Base-by-base conservation (phyloP, 2,797 vertebrate species). In the Sebastes steindachneri region DNA sequence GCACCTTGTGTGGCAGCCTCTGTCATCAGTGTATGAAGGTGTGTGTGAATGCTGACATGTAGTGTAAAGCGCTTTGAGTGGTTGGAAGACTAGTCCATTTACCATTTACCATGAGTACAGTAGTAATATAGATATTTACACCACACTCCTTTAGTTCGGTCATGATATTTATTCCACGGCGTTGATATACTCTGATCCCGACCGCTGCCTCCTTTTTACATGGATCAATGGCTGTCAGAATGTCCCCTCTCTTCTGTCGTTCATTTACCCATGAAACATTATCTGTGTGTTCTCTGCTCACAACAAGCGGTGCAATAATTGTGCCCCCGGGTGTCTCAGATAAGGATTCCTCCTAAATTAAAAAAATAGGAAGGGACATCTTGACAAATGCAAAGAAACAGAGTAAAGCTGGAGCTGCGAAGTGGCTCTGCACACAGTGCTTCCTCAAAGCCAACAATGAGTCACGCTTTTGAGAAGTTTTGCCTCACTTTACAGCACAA, bases 181-280 rank as follows among this genome's bases (percentile, higher is more conserved):
- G 8, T 51, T 58, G 77, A 76, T 37, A 29, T 2, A 21, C 45
- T 68, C 35, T 48, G 8, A 58, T 67, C 66, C 37, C 25, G 14
- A 17, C 51, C 26, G 59, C 55, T 17, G 26, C 59, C 11, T 66
- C 48, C 65, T 57, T 72, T 58, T 80, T 54, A 48, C 71, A 84
- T 9, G 37, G 76, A 91, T 89, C 85, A 84, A 57, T 84, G 80
- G 55, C 59, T 71, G 85, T 82, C 87, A 86, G 60, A 73, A 68
- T 17, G 67, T 64, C 72, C 71, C 69, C 82, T 68, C 73, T 79
- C 55, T 83, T 68, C 71, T 80, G 73, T 60, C 75, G 67, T 80
- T 87, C 85, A 85, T 88, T 90, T 86, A 19, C 73, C 68, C 74
- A 37, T 87, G 83, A 89, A 89, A 92, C 74, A 84, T 83, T 86